Evolutionary conservation across 2,113 vertebrate genomes (phyloP).

Genomic region (Puma concolor): DNA sequence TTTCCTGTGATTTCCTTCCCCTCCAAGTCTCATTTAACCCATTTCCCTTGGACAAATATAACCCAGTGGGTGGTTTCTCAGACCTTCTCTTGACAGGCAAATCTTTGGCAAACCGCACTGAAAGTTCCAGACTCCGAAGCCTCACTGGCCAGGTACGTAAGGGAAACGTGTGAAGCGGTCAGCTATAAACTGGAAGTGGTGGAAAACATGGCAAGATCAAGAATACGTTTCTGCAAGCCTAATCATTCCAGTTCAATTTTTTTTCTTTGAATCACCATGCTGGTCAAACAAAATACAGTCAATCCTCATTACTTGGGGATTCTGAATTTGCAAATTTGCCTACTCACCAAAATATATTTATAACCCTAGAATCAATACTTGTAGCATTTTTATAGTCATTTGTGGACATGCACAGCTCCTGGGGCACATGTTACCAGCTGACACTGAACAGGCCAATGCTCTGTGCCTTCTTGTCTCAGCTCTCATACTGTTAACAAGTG

Average conservation of each 20-base stretch:
- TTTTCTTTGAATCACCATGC: not conserved
- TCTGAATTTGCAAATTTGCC: not conserved
- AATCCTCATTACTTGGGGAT: not conserved
- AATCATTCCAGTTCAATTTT: not conserved
- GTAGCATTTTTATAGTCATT: not conserved
- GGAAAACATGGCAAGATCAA: not conserved
- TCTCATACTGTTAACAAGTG: not conserved
- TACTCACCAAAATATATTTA: not conserved
- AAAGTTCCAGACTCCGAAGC: not conserved
- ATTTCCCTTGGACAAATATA: not conserved
- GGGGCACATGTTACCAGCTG: not conserved
- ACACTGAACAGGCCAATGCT: not conserved
- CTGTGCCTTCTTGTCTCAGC: not conserved
- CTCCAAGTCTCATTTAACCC: not conserved
- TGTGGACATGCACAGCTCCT: not conserved
- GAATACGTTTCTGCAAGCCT: not conserved
- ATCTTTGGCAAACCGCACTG: not conserved
- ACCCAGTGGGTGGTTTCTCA: not conserved
- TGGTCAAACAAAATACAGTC: not conserved
- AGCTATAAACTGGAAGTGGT: not conserved
- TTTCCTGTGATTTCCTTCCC: not conserved
- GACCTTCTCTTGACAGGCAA: not conserved
- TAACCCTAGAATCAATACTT: not conserved
- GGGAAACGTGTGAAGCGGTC: too few species aligned
- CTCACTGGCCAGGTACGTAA: not conserved